phyloP scores from a whole-genome alignment of 2,888 invertebrate species.

The Norana najaformis region DNA sequence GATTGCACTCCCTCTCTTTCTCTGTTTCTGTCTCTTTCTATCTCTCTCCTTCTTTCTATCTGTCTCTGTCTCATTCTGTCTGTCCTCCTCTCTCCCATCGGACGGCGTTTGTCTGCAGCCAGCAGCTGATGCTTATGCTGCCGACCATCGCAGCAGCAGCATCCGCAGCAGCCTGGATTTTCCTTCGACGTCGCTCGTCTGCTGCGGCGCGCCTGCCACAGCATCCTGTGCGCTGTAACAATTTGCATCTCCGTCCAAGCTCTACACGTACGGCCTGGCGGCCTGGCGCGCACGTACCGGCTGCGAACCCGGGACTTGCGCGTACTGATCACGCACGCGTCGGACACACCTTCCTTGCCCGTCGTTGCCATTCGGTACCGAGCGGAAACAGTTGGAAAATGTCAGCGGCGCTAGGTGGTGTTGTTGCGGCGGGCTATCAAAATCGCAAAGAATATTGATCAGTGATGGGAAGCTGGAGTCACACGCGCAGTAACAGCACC shows the following conservation, averaged over 20 bases:
- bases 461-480: background rate
- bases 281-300: background rate
- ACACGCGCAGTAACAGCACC: background rate
- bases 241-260: background rate
- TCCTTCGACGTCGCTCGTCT: background rate
- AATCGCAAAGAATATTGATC: background rate
- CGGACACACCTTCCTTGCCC: background rate
- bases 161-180: background rate
- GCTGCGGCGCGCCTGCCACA: background rate
- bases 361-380: background rate
- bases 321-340: background rate
- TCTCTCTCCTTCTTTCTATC: background rate
- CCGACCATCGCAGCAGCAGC: background rate
- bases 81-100: background rate
- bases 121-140: background rate
- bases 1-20: background rate
- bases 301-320: background rate
- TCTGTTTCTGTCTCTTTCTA: background rate
- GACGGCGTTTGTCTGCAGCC: background rate
- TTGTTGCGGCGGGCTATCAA: background rate
- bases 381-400: constrained; percentile 13
- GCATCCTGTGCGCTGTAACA: no score
- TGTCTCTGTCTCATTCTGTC: background rate
- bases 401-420: background rate
- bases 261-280: background rate